Conservation (phyloP, 2,113 vertebrate species). For the Trichechus manatus region DNA sequence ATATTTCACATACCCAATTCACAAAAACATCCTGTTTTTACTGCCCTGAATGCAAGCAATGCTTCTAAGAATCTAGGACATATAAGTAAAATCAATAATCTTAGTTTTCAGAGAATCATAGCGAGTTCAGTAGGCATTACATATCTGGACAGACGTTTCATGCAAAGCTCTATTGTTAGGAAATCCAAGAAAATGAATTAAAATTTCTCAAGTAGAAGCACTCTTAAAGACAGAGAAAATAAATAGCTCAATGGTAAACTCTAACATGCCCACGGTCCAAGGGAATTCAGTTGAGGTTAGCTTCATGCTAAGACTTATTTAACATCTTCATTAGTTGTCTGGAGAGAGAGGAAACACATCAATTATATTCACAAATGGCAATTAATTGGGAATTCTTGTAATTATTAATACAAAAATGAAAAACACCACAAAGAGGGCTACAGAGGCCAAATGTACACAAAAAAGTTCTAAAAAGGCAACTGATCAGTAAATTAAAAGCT, state of each 20-base stretch:
- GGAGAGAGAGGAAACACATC: constrained; percentile 77
- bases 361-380: constrained; percentile 80
- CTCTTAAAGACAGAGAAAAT: constrained; percentile 79
- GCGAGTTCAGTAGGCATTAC: constrained; percentile 66
- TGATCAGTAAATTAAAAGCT: constrained; percentile 70
- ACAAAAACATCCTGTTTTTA: constrained; percentile 73
- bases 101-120: constrained; percentile 79
- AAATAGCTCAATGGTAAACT: constrained; percentile 68
- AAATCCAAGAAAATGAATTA: constrained; percentile 80
- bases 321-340: constrained; percentile 79
- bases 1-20: constrained; percentile 77
- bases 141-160: constrained; percentile 72
- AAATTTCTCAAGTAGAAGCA: constrained; percentile 59
- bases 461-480: constrained; percentile 50
- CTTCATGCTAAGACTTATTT: constrained; percentile 78
- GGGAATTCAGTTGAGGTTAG: constrained; percentile 79
- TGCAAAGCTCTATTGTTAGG: constrained; percentile 61
- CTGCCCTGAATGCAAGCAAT: constrained; percentile 76
- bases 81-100: constrained; percentile 73
- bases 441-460: constrained; percentile 12
- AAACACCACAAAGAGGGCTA: constrained; percentile 57
- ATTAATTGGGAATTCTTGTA: constrained; percentile 80
- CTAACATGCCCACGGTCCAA: constrained; percentile 69
- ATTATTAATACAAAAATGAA: constrained; percentile 81
- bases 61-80: constrained; percentile 76